Evolutionary conservation across 2,113 vertebrate species (phyloP).

Genomic region (Myodes glareolus): DNA sequence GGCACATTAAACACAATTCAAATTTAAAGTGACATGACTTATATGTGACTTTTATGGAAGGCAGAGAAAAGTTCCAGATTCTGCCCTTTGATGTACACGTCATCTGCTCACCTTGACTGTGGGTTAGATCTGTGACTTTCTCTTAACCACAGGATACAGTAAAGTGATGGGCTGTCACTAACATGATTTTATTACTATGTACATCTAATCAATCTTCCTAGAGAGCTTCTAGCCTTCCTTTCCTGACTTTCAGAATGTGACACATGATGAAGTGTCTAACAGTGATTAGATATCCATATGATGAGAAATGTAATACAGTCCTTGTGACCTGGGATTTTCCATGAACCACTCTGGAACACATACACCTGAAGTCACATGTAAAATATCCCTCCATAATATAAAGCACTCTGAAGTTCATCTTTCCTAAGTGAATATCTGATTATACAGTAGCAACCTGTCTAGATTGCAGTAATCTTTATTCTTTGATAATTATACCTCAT

Average conservation of each 20-base stretch:
- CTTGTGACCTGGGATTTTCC: background rate
- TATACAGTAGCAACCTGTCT: fast-evolving
- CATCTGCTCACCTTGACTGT: background rate
- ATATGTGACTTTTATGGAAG: background rate
- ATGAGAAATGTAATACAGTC: background rate
- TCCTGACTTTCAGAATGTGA: background rate
- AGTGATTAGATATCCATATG: background rate
- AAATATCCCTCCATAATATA: background rate
- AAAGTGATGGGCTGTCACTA: background rate
- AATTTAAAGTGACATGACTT: background rate
- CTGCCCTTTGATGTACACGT: fast-evolving
- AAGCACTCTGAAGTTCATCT: background rate
- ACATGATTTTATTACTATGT: background rate
- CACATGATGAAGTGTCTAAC: background rate
- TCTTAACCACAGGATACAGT: background rate
- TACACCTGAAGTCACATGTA: background rate
- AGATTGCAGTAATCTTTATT: background rate
- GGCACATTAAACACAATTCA: background rate
- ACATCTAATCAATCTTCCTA: background rate
- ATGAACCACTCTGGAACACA: background rate
- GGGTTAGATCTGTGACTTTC: background rate
- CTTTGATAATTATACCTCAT: background rate
- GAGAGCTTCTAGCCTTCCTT: background rate
- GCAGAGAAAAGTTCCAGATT: background rate
- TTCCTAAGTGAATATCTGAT: background rate